Conservation (phyloP, 1,140 invertebrate genomes). For the Drosophila sproati region DNA sequence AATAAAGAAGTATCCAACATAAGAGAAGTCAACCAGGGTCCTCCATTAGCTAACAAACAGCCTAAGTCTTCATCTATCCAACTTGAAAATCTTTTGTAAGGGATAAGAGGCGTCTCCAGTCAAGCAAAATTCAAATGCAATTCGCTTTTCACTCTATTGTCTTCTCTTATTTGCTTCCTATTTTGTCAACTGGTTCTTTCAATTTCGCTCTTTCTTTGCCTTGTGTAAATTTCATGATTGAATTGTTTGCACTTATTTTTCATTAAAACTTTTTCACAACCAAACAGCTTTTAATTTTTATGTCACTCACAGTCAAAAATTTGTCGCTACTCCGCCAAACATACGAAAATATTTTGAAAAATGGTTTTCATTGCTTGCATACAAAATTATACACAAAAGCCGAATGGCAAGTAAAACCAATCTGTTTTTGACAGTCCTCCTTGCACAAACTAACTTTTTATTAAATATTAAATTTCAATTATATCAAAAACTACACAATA, state of each 20-base stretch:
- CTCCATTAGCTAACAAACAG: no score
- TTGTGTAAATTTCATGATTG: constrained; percentile 22
- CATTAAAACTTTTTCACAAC: constrained; percentile 7
- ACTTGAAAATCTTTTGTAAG: background rate
- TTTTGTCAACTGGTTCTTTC: background rate
- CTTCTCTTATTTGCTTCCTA: no score
- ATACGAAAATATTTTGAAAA: background rate
- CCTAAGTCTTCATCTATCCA: background rate
- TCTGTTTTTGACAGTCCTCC: background rate
- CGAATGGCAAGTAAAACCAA: background rate
- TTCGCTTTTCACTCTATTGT: constrained; percentile 5
- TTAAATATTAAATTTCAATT: no score
- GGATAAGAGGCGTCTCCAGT: background rate
- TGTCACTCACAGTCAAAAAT: background rate
- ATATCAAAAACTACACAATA: no score
- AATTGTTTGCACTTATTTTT: constrained; percentile 23
- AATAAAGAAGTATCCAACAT: no score
- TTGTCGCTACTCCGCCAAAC: background rate
- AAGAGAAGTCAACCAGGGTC: no score
- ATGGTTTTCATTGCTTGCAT: constrained; percentile 6
- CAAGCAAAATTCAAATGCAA: constrained; percentile 20
- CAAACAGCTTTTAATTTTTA: constrained; percentile 21
- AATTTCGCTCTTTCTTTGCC: background rate
- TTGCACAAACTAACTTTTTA: background rate
- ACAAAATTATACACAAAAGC: no score